Percentiles rank a stretch among this genome's conserved stretches.
phyloP scores from a whole-genome alignment of 2,888 invertebrate genomes.

The Acrobasis repandana region DNA sequence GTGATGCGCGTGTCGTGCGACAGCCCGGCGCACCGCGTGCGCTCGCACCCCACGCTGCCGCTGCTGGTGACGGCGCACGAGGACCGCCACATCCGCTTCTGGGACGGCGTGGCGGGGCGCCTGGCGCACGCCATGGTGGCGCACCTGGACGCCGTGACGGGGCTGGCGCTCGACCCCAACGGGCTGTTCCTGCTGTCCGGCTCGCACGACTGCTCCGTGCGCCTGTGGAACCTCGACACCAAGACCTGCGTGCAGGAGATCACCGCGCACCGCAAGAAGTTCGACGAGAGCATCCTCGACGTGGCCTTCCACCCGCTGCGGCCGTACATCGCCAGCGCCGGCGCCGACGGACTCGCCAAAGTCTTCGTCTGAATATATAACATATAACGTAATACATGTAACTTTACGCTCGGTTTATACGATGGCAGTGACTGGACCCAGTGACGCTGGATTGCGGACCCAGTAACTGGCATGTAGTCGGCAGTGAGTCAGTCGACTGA shows the following conservation, averaged over 20 bases:
- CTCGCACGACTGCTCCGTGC: constrained; percentile 99
- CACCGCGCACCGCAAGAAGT: constrained; percentile 99
- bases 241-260: constrained; percentile 99
- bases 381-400: constrained; percentile 50
- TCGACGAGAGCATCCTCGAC: constrained; percentile 99
- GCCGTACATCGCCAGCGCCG: constrained; percentile 99
- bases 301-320: constrained; percentile 99
- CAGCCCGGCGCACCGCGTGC: constrained; percentile 88
- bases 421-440: too few species aligned
- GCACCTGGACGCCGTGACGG: constrained; percentile 99
- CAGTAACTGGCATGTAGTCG: too few species aligned
- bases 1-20: constrained; percentile 86
- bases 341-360: constrained; percentile 99
- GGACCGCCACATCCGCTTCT: constrained; percentile 99
- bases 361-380: constrained; percentile 91
- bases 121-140: constrained; percentile 99
- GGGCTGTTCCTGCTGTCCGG: constrained; percentile 99
- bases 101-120: constrained; percentile 97
- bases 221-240: constrained; percentile 99
- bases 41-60: constrained; percentile 98
- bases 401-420: too few species aligned
- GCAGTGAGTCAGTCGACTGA: too few species aligned
- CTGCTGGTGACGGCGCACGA: constrained; percentile 98
- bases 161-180: constrained; percentile 98
- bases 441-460: too few species aligned